Evolutionary conservation across 1,140 invertebrate genomes (phyloP).

Genomic region (Zaprionus nigranus): DNA sequence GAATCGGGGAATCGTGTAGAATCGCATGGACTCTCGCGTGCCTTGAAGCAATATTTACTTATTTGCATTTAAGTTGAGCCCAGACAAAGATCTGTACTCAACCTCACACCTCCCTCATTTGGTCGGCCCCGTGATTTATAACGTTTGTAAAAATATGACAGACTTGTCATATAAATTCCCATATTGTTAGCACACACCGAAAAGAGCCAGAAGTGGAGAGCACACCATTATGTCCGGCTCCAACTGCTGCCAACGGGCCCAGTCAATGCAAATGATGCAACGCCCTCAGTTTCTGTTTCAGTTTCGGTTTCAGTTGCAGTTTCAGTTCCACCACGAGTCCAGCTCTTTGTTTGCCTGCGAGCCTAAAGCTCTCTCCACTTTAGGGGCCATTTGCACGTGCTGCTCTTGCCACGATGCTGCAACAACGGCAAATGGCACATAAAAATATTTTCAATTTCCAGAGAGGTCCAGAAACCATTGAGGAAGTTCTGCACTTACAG

Average conservation of each 20-base stretch:
- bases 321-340: conserved; percentile 14
- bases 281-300: conserved; percentile 20
- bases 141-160: conserved; percentile 83
- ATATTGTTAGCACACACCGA: conserved; percentile 78
- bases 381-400: conserved; percentile 39
- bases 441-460: conserved; percentile 62
- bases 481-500: conserved; percentile 18
- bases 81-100: conserved; percentile 26
- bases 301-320: conserved; percentile 9
- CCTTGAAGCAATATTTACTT: conserved; percentile 79
- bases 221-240: conserved; percentile 24
- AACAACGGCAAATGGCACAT: conserved; percentile 46
- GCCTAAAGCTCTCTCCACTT: neutral
- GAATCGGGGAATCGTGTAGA: conserved; percentile 37
- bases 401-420: conserved; percentile 24
- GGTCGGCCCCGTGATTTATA: conserved; percentile 68
- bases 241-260: conserved; percentile 3
- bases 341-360: conserved; percentile 39
- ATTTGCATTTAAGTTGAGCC: conserved; percentile 45
- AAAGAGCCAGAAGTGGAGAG: conserved; percentile 28
- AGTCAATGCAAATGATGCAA: conserved; percentile 47
- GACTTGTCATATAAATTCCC: conserved; percentile 82
- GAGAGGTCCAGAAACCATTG: conserved; percentile 23
- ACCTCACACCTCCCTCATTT: conserved; percentile 48
- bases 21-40: conserved; percentile 67